Base-by-base conservation (phyloP, 1,140 invertebrate genomes). In the Zaprionus camerounensis region DNA sequence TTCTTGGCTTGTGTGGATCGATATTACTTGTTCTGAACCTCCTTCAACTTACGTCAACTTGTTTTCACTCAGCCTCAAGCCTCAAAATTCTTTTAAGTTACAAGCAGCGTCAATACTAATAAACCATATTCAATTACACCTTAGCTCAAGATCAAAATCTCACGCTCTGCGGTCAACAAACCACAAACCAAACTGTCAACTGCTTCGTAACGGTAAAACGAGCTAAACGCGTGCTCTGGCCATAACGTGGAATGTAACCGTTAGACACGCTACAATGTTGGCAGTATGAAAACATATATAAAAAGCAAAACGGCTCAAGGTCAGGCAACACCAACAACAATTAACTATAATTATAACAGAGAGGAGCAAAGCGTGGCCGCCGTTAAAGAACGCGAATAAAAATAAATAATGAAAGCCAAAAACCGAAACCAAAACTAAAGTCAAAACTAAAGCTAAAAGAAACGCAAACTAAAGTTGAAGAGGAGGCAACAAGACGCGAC, bases 321-420 rank as follows among this genome's bases (percentile, higher is more conserved):
- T 90, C 85, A 90, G 78, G 56, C 59, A 46, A 46, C 38, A 41
- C 13, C 41, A 55, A 71, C 74, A 68, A 68, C 85, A 76, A 90
- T 90, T 90, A 90, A 78, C 78, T 56, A 80, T 90, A 90, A 90
- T 90, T 90, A 82, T 82, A 85, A 77, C 65, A 76, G 66, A 75
- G 41, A 46, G 76, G 64, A 77, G 69, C 69, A 79, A 70, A 71
- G 56, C 68, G 69, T 76, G 66, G 72, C 41, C 64, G 57, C 66
- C 66, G 59, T 70, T 76, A 71, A 76, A 76, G 70, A 76, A 76
- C 69, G 26, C 46, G 46, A 36, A 75, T 17, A 66, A 70, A 73
- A 71, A 66, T 38, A 78, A 86, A 81, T 87, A 87, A 88, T 87
- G 83, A 85, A 88, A 88, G 85, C 81, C 85, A 88, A 81, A 88